phyloP scores from a whole-genome alignment of 2,888 invertebrate genomes.

The Platycheirus albimanus region DNA sequence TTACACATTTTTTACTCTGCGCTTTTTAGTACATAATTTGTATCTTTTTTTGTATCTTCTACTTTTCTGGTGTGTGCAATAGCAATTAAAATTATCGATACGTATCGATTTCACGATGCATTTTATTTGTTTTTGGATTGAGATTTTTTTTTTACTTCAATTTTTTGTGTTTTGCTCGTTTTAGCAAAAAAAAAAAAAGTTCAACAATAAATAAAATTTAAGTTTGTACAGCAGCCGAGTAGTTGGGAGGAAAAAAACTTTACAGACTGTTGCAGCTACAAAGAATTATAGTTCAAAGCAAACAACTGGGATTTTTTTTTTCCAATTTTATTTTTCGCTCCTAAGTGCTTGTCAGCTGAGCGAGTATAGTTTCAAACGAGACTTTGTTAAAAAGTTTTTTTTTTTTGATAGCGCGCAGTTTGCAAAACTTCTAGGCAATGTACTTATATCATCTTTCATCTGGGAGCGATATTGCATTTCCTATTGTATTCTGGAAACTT shows the following conservation, averaged over 20 bases:
- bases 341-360: slow-evolving; percentile 26
- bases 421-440: neutral
- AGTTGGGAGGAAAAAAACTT: slow-evolving; percentile 20
- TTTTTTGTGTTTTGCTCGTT: too few relatives aligned
- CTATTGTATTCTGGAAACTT: slow-evolving; percentile 36
- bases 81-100: slow-evolving; percentile 64
- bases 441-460: neutral
- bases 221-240: neutral
- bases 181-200: too few relatives aligned
- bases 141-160: slow-evolving; percentile 43
- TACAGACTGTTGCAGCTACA: slow-evolving; percentile 32
- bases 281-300: slow-evolving; percentile 1
- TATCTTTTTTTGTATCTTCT: neutral
- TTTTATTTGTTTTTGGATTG: slow-evolving; percentile 43
- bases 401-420: slow-evolving; percentile 1
- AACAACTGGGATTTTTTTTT: slow-evolving; percentile 14
- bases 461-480: slow-evolving; percentile 49
- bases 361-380: slow-evolving; percentile 22
- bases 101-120: slow-evolving; percentile 62
- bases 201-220: slow-evolving; percentile 20
- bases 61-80: slow-evolving; percentile 39
- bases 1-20: slow-evolving; percentile 9
- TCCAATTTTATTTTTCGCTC: neutral
- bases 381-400: slow-evolving; percentile 38
- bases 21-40: neutral